A percentile compares a stretch with the other conserved stretches of the same genome.
Evolutionary conservation across 2,113 vertebrate species (phyloP).

Genomic region (Pleuronectes platessa): DNA sequence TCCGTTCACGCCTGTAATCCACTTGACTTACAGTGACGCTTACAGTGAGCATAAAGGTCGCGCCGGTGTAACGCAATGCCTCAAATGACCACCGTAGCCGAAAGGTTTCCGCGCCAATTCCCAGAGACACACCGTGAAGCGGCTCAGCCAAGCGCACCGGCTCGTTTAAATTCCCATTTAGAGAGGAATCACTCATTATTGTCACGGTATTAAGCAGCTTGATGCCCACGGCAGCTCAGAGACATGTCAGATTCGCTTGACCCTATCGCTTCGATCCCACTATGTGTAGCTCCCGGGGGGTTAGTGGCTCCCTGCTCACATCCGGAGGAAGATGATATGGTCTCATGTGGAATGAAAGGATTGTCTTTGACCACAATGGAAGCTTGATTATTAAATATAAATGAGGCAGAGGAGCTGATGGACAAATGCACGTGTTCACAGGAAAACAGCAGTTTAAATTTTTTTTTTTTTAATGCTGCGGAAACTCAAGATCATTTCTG

Average conservation of each 20-base stretch:
- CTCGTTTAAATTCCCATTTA: slow-evolving; percentile 63
- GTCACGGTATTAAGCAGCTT: slow-evolving; percentile 55
- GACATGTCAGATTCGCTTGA: slow-evolving; percentile 41
- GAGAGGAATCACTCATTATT: slow-evolving; percentile 56
- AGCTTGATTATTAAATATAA: slow-evolving; percentile 56
- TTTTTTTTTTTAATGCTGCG: slow-evolving; percentile 6
- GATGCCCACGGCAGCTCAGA: slow-evolving; percentile 58
- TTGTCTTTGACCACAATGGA: slow-evolving; percentile 42
- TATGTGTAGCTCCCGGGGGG: slow-evolving; percentile 11
- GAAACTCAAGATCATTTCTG: slow-evolving; percentile 2
- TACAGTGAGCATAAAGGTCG: slow-evolving; percentile 50
- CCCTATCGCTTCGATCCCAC: slow-evolving; percentile 19
- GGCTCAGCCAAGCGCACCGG: slow-evolving; percentile 34
- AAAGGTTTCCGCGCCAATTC: slow-evolving; percentile 43
- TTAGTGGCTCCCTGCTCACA: slow-evolving; percentile 42
- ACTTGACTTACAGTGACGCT: slow-evolving; percentile 25
- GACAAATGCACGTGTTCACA: slow-evolving; percentile 33
- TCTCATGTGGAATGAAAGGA: slow-evolving; percentile 28
- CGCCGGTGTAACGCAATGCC: slow-evolving; percentile 18
- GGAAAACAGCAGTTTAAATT: slow-evolving; percentile 33
- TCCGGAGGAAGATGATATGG: slow-evolving; percentile 41
- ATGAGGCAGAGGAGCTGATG: slow-evolving; percentile 8
- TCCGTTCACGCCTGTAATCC: not conserved
- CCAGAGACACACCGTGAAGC: not conserved
- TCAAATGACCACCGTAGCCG: slow-evolving; percentile 13